phyloP scores from a whole-genome alignment of 2,113 vertebrate genomes.

The Cranoglanis bouderius region DNA sequence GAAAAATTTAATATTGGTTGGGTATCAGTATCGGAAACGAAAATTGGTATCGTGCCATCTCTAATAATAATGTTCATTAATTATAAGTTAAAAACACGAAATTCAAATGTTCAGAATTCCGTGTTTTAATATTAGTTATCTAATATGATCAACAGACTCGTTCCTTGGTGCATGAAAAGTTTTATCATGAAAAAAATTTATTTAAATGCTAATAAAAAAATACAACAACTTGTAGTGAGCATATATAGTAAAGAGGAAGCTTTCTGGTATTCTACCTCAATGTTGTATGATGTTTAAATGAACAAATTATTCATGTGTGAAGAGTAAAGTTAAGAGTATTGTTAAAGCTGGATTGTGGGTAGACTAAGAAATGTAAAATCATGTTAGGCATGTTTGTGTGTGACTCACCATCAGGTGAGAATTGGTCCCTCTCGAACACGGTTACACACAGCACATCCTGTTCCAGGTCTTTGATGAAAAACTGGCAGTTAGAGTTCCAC shows the following conservation, averaged over 20 bases:
- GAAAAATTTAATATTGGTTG: too few species aligned
- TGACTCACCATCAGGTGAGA: constrained; percentile 91
- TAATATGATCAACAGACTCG: neutral
- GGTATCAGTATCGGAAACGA: neutral
- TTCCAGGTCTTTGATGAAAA: constrained; percentile 97
- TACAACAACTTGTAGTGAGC: neutral
- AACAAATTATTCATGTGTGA: neutral
- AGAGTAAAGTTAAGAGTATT: neutral
- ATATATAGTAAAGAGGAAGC: neutral
- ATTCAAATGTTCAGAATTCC: neutral
- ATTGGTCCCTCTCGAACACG: constrained; percentile 97
- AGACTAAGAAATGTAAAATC: neutral
- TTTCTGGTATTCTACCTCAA: neutral
- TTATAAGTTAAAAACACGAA: neutral
- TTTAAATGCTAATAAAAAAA: neutral
- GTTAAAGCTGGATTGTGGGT: neutral
- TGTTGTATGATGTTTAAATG: neutral
- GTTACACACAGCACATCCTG: constrained; percentile 98
- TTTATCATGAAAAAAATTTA: too few species aligned
- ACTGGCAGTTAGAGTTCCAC: constrained; percentile 99
- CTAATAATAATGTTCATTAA: neutral
- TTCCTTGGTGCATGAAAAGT: neutral
- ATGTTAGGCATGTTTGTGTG: neutral
- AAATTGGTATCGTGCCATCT: neutral
- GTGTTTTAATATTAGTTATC: neutral